Evolutionary conservation across 2,797 vertebrate species (phyloP).

Genomic region (Todus mexicanus): DNA sequence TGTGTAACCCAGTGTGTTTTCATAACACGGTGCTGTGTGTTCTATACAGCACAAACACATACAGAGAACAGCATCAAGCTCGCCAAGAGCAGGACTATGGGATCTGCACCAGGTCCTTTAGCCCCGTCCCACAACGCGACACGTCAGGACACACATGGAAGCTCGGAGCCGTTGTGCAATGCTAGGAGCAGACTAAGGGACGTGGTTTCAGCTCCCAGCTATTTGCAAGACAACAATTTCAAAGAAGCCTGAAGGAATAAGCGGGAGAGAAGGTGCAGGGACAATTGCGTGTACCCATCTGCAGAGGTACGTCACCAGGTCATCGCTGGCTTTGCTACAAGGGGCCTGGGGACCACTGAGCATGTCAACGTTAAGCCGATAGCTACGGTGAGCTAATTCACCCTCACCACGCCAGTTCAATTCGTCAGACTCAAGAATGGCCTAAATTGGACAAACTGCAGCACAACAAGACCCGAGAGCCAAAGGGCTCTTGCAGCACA

Average conservation of each 20-base stretch:
- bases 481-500: background rate
- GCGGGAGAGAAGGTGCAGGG: background rate
- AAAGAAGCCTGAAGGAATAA: background rate
- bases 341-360: background rate
- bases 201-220: background rate
- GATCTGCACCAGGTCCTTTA: background rate
- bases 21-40: no score
- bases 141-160: background rate
- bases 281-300: background rate
- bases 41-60: background rate
- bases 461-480: background rate
- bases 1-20: no score
- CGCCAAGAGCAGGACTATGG: background rate
- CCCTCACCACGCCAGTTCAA: background rate
- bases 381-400: background rate
- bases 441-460: background rate
- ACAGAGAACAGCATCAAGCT: background rate
- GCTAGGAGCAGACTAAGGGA: background rate
- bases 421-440: rapidly evolving
- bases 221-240: background rate
- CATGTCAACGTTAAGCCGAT: rapidly evolving
- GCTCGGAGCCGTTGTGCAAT: rapidly evolving
- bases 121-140: background rate
- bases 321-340: rapidly evolving
- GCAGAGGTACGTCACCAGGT: background rate